Base-by-base conservation (phyloP, 2,888 invertebrate genomes). In the Pyrocoelia pectoralis region DNA sequence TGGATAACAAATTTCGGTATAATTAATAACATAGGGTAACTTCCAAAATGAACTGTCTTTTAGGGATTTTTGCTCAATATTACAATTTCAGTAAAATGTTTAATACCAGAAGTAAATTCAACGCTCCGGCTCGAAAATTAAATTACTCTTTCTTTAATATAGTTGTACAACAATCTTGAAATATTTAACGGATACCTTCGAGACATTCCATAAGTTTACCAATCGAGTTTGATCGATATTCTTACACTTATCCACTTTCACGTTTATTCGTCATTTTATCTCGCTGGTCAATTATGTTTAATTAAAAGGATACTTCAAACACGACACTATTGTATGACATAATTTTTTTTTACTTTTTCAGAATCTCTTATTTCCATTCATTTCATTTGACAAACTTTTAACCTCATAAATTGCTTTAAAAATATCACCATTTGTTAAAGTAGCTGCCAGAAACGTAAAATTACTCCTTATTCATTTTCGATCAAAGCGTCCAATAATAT, bases 11-110 rank as follows among this genome's bases (percentile, higher is more conserved):
- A n/a, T 33, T 33, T n/a, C 33, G 2, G 10, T n/a, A n/a, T 33
- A 33, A 33, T 33, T 33, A 33, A 33, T 33, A 33, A 33, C 33
- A 33, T 10, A 33, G 33, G n/a, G 33, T 33, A 33, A 33, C 33
- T 33, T 33, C 33, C 33, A 33, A 33, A 33, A 33, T 33, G 33
- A 33, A 33, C 33, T 33, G 33, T 33, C 33, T 33, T 33, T 33
- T 33, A 33, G 33, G 33, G 33, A 33, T 33, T 33, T 33, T 33
- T 33, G 10, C 33, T 33, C n/a, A 33, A n/a, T 33, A 33, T 6
- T n/a, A 3, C 33, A 33, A n/a, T 33, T 33, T 33, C 2, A n/a
- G 33, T n/a, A 2, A 33, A 33, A 33, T n/a, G 33, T 33, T 33
- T 33, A 33, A 33, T 33, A 33, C n/a, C 2, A n/a, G n/a, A 33